Evolutionary conservation across 2,797 vertebrate genomes (phyloP), one percentile per base, ranked within the genome.

Genomic region (Ammospiza maritima): DNA sequence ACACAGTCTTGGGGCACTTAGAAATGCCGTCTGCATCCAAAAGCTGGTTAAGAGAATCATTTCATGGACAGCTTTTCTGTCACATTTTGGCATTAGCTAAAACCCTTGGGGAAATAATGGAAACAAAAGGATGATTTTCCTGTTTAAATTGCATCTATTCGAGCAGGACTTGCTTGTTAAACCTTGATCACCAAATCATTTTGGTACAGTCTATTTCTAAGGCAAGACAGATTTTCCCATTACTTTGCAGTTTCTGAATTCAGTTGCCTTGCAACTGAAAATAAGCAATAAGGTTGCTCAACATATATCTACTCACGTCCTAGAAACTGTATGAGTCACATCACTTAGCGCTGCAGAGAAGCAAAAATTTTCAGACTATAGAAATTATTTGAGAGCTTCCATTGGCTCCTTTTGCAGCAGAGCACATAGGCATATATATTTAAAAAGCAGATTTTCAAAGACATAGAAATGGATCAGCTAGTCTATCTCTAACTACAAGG

Each of bases 131-230:
- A 79, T 54, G 38, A 40, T 60, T 88, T 81, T 16, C 48, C 20
- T 50, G 47, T 87, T 91, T 82, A 85, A 89, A 90, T 32, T 38
- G 30, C 47, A 82, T 50, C 53, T 73, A 16, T 73, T 90, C 32
- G 74, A 90, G 56, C 36, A 87, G 70, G 22, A 70, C 71, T 89
- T 65, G 60, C 85, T 76, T 64, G 64, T 94, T 95, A 89, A 90
- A 86, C 29, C 26, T 75, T 11, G 10, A 34, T 47, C 36, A 50
- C 36, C 34, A 47, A 74, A 73, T 61, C 36, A 66, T 90, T 88
- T 64, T 61, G 22, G 38, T 84, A 75, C 11, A 81, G 30, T 27
- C 62, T 72, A 7, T 65, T 91, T 58, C 48, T 89, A 61, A 82
- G 53, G 44, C 29, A 73, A 60, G 22, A 75, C 20, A 85, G 57